phyloP scores from a whole-genome alignment of 1,140 invertebrate genomes.

The Anastatus disparis region DNA sequence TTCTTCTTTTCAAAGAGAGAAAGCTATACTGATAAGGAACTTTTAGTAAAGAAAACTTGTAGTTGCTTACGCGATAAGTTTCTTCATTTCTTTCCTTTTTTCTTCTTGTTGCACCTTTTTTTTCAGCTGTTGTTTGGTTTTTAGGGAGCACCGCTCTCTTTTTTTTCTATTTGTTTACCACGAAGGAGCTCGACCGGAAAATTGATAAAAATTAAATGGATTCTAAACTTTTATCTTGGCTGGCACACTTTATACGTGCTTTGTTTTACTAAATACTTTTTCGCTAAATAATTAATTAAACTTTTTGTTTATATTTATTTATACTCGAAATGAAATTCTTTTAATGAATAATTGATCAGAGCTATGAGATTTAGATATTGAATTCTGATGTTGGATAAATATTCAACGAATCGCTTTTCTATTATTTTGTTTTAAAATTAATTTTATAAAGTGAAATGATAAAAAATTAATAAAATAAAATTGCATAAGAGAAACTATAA shows the following conservation, averaged over 20 bases:
- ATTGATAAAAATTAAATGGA: neutral
- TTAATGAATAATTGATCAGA: too few species aligned
- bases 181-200: neutral
- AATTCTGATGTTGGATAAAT: too few species aligned
- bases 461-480: too few species aligned
- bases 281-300: too few species aligned
- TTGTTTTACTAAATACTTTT: neutral
- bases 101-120: neutral
- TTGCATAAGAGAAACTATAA: too few species aligned
- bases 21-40: conserved; percentile 25
- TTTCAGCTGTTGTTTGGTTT: neutral
- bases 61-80: neutral
- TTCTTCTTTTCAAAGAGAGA: neutral
- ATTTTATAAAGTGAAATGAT: too few species aligned
- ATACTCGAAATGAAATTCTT: too few species aligned
- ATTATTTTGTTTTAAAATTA: too few species aligned
- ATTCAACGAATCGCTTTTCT: too few species aligned
- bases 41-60: conserved; percentile 1
- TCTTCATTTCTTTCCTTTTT: neutral
- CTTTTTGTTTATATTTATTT: too few species aligned
- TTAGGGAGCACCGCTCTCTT: neutral
- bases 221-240: too few species aligned
- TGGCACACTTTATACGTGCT: neutral
- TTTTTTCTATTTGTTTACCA: neutral
- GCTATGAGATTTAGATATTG: too few species aligned